Evolutionary conservation across 2,113 vertebrate genomes (phyloP), one percentile per base, ranked within the genome.

Genomic region (Alethe diademata): DNA sequence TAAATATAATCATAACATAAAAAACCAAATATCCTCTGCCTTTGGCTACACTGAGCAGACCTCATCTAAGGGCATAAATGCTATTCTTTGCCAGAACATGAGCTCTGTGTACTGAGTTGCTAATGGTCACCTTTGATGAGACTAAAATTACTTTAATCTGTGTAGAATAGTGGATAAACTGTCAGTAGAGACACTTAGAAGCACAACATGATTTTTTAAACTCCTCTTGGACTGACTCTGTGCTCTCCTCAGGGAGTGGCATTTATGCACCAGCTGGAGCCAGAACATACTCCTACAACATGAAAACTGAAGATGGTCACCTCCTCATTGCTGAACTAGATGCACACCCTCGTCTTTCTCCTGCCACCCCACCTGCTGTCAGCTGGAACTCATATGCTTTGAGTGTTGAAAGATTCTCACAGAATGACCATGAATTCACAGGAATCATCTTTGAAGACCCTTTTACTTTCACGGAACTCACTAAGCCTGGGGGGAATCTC

Each of bases 241-340:
- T 62, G 3, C 29, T 61, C 2, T 72, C 22, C 9, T 10, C 40
- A 98, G 98, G 97, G 14, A 98, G 98, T 4, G 97, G 97, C 45
- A 97, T 98, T 90, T 98, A 97, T 4, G 51, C 95, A 31, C 97
- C 93, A 4, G 89, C 96, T 1, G 84, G 88, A 36, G 65, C 98
- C 74, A 88, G 38, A 58, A 35, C 90, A 8, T 98, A 97, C 62
- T 82, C 93, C 93, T 98, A 98, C 58, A 97, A 98, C 82, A 96
- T 96, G 92, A 57, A 98, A 73, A 98, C 86, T 12, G 86, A 97
- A 51, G 95, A 96, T 6, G 98, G 97, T 31, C 94, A 25, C 31
- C 97, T 98, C 29, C 79, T 98, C 19, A 4, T 98, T 24, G 92
- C 97, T 69, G 87, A 98, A 60, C 22, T 97, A 48, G 88, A 92